These are phyloP conservation scores for Papilio glaucus DNA, from an alignment of 1,140 invertebrate genomes.

Conservation along the genomic window DNA sequence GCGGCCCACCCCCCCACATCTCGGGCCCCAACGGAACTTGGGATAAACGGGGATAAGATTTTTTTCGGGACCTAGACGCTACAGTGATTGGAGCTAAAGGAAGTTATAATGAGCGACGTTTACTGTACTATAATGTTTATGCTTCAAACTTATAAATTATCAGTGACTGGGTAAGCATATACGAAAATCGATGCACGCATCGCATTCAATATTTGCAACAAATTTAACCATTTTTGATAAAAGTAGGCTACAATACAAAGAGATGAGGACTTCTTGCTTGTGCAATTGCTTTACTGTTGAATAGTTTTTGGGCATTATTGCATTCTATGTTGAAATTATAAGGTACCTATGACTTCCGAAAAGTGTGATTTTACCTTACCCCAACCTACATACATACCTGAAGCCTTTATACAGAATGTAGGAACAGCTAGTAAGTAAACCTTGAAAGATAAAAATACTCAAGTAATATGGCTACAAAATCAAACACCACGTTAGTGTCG, in stretches of 20 bases:
- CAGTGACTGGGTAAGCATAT: not conserved
- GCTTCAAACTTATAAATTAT: not conserved
- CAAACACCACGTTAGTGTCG: not conserved
- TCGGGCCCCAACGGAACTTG: conserved; percentile 49
- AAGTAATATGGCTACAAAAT: not conserved
- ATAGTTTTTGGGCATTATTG: too few relatives aligned
- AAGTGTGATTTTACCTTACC: too few relatives aligned
- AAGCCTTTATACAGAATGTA: too few relatives aligned
- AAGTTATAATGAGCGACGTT: not conserved
- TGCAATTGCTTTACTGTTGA: too few relatives aligned
- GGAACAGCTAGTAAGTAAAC: too few relatives aligned
- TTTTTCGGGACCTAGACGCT: conserved; percentile 55
- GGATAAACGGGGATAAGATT: conserved; percentile 67
- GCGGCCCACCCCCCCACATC: conserved; percentile 40
- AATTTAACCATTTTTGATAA: too few relatives aligned
- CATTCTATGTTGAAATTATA: too few relatives aligned
- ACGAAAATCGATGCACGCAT: conserved; percentile 1
- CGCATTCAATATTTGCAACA: too few relatives aligned
- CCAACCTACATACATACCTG: too few relatives aligned
- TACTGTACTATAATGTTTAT: not conserved
- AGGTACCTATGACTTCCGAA: too few relatives aligned
- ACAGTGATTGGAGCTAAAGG: conserved; percentile 22
- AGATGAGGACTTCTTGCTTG: too few relatives aligned
- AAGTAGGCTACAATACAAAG: not conserved
- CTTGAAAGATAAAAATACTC: not conserved